Evolutionary conservation across 2,113 vertebrate species (phyloP).

Genomic region (Siniperca knerii): DNA sequence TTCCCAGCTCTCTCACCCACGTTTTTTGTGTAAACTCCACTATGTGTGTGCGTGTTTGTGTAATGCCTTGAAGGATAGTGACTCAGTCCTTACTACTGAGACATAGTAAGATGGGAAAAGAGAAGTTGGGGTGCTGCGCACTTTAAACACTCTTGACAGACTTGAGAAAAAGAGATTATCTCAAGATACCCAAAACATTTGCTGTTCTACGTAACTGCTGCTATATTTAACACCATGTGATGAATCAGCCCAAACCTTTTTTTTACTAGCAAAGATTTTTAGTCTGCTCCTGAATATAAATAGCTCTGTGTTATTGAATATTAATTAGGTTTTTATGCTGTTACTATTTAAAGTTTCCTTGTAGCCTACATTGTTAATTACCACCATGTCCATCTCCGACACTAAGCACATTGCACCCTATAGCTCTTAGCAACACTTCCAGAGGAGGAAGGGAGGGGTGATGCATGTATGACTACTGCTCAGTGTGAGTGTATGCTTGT

Average conservation of each 20-base stretch:
- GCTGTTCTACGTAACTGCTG: conserved; percentile 26
- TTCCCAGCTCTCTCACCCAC: conserved; percentile 34
- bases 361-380: conserved; percentile 63
- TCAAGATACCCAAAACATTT: conserved; percentile 65
- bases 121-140: conserved; percentile 28
- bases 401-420: conserved; percentile 58
- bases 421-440: conserved; percentile 54
- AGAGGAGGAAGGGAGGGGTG: conserved; percentile 13
- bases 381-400: conserved; percentile 51
- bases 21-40: background rate
- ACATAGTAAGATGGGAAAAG: conserved; percentile 27
- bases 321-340: conserved; percentile 43
- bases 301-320: conserved; percentile 54
- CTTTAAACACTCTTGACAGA: conserved; percentile 42
- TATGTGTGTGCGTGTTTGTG: conserved; percentile 12
- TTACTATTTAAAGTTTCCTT: conserved; percentile 64
- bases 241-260: conserved; percentile 26
- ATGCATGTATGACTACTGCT: conserved; percentile 7
- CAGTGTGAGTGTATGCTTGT: conserved; percentile 6
- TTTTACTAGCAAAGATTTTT: conserved; percentile 11
- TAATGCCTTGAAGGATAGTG: conserved; percentile 59
- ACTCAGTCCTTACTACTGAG: conserved; percentile 64
- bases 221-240: conserved; percentile 42
- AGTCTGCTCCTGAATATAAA: conserved; percentile 46
- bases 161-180: conserved; percentile 43